Conservation (phyloP, 2,888 invertebrate species). For the Meloe dianella region DNA sequence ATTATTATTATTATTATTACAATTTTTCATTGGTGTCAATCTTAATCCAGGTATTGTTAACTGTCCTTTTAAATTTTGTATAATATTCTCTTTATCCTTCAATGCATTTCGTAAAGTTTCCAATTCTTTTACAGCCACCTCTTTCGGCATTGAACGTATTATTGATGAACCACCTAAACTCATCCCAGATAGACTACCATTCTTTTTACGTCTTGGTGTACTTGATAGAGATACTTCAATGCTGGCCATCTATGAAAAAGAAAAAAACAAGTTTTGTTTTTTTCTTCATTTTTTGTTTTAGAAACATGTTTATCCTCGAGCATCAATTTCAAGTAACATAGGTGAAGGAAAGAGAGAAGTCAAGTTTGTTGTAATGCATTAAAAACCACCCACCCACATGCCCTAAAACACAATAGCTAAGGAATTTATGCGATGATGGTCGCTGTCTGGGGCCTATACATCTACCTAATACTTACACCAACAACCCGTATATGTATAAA, state of each 20-base stretch:
- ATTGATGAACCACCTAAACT: slow-evolving; percentile 51
- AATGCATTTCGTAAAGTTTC: slow-evolving; percentile 75
- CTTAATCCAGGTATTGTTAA: slow-evolving; percentile 68
- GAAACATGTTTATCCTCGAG: slow-evolving; percentile 22
- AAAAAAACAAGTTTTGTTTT: background rate
- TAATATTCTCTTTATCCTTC: slow-evolving; percentile 81
- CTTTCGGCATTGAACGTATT: slow-evolving; percentile 54
- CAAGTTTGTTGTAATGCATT: background rate
- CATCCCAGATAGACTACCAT: slow-evolving; percentile 50
- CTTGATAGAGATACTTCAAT: slow-evolving; percentile 80
- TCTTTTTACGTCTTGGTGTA: slow-evolving; percentile 65
- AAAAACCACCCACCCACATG: slow-evolving; percentile 30
- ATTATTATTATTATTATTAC: slow-evolving; percentile 48
- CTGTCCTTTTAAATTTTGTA: slow-evolving; percentile 77
- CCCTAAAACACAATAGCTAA: slow-evolving; percentile 29
- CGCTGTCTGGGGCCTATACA: background rate
- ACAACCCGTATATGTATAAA: slow-evolving; percentile 8
- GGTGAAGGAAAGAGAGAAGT: background rate
- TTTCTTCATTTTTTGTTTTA: background rate
- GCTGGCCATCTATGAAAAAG: slow-evolving; percentile 74
- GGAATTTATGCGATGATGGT: slow-evolving; percentile 18
- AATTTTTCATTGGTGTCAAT: slow-evolving; percentile 53
- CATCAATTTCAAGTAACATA: slow-evolving; percentile 13
- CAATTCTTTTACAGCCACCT: slow-evolving; percentile 65
- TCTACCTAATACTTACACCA: background rate